Evolutionary conservation across 37 sponge, comb jelly and placozoan genomes (phyloP).

Genomic region (Crambe crambe): DNA sequence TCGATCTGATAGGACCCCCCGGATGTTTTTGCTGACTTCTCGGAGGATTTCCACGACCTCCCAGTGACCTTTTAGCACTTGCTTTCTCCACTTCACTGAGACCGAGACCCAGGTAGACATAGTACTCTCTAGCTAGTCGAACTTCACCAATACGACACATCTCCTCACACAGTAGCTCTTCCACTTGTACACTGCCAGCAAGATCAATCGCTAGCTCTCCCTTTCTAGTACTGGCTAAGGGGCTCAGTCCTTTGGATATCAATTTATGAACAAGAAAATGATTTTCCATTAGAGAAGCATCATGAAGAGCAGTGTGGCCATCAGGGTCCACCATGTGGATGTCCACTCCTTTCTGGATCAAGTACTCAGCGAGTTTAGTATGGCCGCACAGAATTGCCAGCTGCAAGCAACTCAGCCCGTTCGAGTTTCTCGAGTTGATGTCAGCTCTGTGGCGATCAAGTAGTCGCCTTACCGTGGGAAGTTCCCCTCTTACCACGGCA

Average conservation of each 20-base stretch:
- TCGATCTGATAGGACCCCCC: background rate
- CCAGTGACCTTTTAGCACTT: background rate
- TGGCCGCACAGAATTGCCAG: conserved; percentile 59
- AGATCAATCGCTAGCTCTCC: conserved; percentile 69
- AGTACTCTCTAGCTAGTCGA: conserved; percentile 40
- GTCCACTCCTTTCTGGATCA: conserved; percentile 61
- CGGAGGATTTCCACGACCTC: background rate
- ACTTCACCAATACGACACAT: conserved; percentile 33
- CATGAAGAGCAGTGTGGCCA: conserved; percentile 76
- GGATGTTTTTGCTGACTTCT: background rate
- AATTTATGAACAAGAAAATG: conserved; percentile 33
- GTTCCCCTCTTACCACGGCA: conserved; percentile 47
- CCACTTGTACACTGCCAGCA: conserved; percentile 53
- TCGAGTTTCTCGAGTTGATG: conserved; percentile 39
- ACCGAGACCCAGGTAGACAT: conserved; percentile 16
- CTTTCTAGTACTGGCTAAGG: conserved; percentile 3
- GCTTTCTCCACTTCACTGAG: background rate
- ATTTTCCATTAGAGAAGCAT: conserved; percentile 59
- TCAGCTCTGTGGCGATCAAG: conserved; percentile 36
- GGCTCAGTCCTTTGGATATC: conserved; percentile 45
- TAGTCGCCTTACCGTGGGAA: conserved; percentile 41
- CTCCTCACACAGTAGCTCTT: conserved; percentile 41
- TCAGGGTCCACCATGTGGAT: conserved; percentile 39
- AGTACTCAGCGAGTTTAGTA: conserved; percentile 42
- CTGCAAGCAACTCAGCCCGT: conserved; percentile 58